Conservation (phyloP, 2,888 invertebrate genomes). For the Agrotis ipsilon region DNA sequence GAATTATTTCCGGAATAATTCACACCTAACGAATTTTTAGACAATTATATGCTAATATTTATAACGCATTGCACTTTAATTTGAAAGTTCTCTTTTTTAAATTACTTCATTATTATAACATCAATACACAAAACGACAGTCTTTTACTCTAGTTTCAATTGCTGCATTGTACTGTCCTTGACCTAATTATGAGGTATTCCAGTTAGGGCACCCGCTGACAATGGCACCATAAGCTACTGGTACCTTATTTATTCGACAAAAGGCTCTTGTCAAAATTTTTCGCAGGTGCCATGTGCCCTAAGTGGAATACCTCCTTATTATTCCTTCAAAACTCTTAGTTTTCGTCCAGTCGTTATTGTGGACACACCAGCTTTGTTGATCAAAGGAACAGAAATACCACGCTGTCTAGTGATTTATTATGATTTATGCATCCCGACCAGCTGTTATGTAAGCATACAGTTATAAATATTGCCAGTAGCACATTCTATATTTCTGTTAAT, state of each 20-base stretch:
- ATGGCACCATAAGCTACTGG: no score
- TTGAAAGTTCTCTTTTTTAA: constrained; percentile 51
- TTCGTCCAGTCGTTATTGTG: constrained; percentile 28
- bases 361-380: constrained; percentile 48
- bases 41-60: constrained; percentile 85
- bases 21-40: constrained; percentile 75
- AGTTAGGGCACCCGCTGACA: no score
- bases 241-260: no score
- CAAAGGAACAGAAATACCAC: constrained; percentile 61
- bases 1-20: constrained; percentile 89
- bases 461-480: constrained; percentile 60
- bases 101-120: constrained; percentile 55
- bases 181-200: no score
- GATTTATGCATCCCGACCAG: constrained; percentile 64
- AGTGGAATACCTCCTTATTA: no score
- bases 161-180: constrained; percentile 50
- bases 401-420: constrained; percentile 58
- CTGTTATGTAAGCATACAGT: constrained; percentile 56
- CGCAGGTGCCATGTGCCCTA: no score
- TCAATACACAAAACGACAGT: constrained; percentile 68
- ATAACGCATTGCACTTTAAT: constrained; percentile 79
- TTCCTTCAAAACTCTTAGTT: constrained; percentile 45
- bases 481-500: constrained; percentile 65
- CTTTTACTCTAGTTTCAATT: constrained; percentile 62
- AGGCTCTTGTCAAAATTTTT: no score